phyloP scores from a whole-genome alignment of 2,113 vertebrate species.

The Callospermophilus lateralis region DNA sequence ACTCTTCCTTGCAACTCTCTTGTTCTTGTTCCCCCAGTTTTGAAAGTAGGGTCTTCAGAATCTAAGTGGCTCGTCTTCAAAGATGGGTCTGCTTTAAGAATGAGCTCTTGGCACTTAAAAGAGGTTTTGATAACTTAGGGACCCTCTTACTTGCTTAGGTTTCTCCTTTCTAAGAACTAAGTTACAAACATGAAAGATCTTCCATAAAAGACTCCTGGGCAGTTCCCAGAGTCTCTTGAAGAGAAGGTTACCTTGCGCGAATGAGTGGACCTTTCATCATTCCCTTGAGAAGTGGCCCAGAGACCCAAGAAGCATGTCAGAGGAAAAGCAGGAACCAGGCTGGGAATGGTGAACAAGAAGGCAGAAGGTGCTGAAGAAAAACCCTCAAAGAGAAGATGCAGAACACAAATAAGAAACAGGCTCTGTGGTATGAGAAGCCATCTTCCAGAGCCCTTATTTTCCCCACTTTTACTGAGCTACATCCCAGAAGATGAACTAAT shows the following conservation, averaged over 20 bases:
- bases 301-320: neutral
- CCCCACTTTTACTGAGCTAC: neutral
- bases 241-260: neutral
- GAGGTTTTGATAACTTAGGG: constrained; percentile 30
- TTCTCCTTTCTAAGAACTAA: neutral
- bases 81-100: neutral
- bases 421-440: neutral
- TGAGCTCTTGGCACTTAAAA: constrained; percentile 6
- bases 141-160: neutral
- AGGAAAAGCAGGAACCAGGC: neutral
- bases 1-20: neutral
- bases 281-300: neutral
- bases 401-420: neutral
- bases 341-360: neutral
- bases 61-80: neutral
- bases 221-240: neutral
- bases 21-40: neutral
- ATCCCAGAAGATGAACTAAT: neutral
- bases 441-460: neutral
- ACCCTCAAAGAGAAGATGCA: neutral
- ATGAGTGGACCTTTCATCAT: neutral
- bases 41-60: constrained; percentile 37
- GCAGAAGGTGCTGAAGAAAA: neutral
- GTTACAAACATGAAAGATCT: neutral
- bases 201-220: neutral